Evolutionary conservation across 2,888 invertebrate species (phyloP), one percentile per base, ranked within the genome.

Genomic region (Dromius quadrimaculatus): DNA sequence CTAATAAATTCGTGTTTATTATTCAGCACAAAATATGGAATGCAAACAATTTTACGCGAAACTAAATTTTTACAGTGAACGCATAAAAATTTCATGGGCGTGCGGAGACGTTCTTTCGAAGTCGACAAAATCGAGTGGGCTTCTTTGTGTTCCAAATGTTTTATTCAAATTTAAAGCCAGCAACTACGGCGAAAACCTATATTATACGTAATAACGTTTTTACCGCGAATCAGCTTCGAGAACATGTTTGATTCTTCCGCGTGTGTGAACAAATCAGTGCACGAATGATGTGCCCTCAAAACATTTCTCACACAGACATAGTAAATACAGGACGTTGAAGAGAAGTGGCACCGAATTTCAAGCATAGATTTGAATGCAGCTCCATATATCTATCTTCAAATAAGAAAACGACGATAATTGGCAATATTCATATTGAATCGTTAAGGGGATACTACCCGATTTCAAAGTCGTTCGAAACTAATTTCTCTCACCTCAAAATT

Each of bases 61-160:
- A 65, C 65, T 65, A 65, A 65, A 65, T 65, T 65, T 65, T 65
- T 65, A 65, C 65, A 65, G 65, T 65, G 65, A 65, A 65, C 65
- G 65, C 47, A 65, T 65, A 65, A 65, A 65, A 65, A 50, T 50
- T 65, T 65, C 65, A 65, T 65, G 36, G 65, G 65, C 65, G 47
- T 50, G 65, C 65, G 65, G 50, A 65, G 65, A 65, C 50, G 65
- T 65, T 65, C 65, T 65, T 34, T 65, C 34, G 47, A 65, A 50
- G 36, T 36, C 47, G 50, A 50, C 50, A 34, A 36, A 65, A 65
- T 45, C 65, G 65, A 47, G 65, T 65, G 47, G 65, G 65, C 50
- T 65, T 65, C 65, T 65, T 65, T 65, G 47, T 65, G 50, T 65
- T 65, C 50, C 36, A 50, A 65, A 65, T 65, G 65, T 65, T 65